Base-by-base conservation (phyloP, 2,113 vertebrate species). In the Eulemur rufifrons region DNA sequence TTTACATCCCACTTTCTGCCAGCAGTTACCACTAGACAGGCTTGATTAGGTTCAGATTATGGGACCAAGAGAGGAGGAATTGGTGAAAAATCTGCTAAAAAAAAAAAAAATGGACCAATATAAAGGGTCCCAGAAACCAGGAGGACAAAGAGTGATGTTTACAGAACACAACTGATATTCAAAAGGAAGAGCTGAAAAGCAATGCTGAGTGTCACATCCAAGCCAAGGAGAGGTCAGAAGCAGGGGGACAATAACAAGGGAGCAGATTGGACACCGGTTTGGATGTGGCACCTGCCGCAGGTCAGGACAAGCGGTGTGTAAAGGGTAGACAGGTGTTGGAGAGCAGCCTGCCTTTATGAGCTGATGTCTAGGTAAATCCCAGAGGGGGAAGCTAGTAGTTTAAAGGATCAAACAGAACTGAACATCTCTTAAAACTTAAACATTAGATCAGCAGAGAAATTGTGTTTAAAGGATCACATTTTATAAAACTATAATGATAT, bases 281-380 rank as follows among this genome's bases (percentile, higher is more conserved):
- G 69, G 25, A 34, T 13, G 9, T 32, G 32, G 63, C 18, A 8
- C 5, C 37, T 45, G 76, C 14, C 1, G 0, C 12, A 45, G 54
- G 17, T 68, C 29, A 34, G 20, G 13, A 73, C 10, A 21, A 54
- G 82, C n/a, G 2, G 9, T 34, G 52, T 85, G 39, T 32, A 20
- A 45, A 61, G 50, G 2, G 8, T 3, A 20, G 0, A 4, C 0
- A 39, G 39, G 7, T 61, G 1, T 73, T 20, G 5, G n/a, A 56
- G n/a, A 64, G 27, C 32, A 29, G n/a, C 37, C 39, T n/a, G 27
- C 10, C 8, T 37, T 63, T 13, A 13, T 23, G 59, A 86, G 14
- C 66, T 11, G 42, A 34, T 37, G 78, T 59, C 17, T 37, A 8
- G 5, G n/a, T 37, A 27, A 47, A 54, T 13, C 73, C 61, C 56